Conservation (phyloP, 1,140 invertebrate species). For the Drosophila setifemur region DNA sequence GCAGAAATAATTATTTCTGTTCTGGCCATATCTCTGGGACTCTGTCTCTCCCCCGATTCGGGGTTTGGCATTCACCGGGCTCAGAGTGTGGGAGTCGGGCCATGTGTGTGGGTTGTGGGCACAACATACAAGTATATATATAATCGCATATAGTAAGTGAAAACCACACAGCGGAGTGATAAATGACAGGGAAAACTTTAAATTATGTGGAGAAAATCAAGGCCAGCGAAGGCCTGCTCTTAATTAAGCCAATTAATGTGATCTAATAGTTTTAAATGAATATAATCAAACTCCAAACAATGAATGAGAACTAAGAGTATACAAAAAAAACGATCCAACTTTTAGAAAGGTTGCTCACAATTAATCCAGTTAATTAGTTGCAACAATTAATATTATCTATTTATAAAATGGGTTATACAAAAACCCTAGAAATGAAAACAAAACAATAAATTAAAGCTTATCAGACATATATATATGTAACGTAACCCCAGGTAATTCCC, state of each 20-base stretch:
- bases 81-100: background rate
- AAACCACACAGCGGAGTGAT: conserved; percentile 19
- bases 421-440: background rate
- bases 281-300: conserved; percentile 26
- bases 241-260: conserved; percentile 22
- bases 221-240: conserved; percentile 4
- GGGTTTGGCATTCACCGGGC: conserved; percentile 26
- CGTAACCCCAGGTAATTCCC: conserved; percentile 30
- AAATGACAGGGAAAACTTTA: conserved; percentile 16
- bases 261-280: conserved; percentile 15
- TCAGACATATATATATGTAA: background rate
- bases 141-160: too few species aligned
- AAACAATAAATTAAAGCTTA: conserved; percentile 7
- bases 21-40: conserved; percentile 66
- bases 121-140: too few species aligned
- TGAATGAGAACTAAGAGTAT: background rate
- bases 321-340: conserved; percentile 7
- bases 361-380: conserved; percentile 18
- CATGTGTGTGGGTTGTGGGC: conserved; percentile 20
- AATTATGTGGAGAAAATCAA: conserved; percentile 23
- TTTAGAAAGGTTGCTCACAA: conserved; percentile 35
- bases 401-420: conserved; percentile 21
- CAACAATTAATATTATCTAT: conserved; percentile 28
- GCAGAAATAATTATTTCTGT: conserved; percentile 78
- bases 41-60: conserved; percentile 6